These are phyloP conservation scores for Tuberolachnus salignus DNA, from an alignment of 2,888 invertebrate genomes.

Conservation along the genomic window DNA sequence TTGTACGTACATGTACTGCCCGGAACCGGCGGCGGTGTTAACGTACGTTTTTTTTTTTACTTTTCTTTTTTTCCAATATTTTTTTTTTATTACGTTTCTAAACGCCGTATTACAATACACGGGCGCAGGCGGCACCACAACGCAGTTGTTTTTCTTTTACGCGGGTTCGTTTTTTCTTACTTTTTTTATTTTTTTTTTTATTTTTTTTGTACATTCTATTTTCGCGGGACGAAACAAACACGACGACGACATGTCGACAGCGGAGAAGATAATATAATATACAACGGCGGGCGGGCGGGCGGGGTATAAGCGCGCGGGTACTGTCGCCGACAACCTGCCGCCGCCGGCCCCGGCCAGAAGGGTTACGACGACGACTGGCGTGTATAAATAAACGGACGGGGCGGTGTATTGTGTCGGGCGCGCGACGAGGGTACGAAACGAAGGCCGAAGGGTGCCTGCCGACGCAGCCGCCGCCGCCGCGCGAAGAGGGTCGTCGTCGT, in stretches of 20 bases:
- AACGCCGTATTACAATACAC: neutral
- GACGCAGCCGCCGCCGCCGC: neutral
- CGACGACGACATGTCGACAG: neutral
- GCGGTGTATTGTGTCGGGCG: neutral
- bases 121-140: no score
- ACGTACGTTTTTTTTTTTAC: neutral
- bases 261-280: neutral
- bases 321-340: no score
- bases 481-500: conserved; percentile 22
- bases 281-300: neutral
- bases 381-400: conserved; percentile 8
- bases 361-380: neutral
- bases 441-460: no score
- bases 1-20: neutral
- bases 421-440: no score
- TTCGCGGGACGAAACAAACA: neutral
- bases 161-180: no score
- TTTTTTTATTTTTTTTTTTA: no score
- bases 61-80: conserved; percentile 7
- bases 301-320: no score
- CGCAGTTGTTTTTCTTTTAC: no score
- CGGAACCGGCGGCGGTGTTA: neutral
- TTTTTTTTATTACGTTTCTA: no score
- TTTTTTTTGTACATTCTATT: no score
- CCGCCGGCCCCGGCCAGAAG: no score